Conservation (phyloP, 2,888 invertebrate genomes). For the Brachycybe producta region DNA sequence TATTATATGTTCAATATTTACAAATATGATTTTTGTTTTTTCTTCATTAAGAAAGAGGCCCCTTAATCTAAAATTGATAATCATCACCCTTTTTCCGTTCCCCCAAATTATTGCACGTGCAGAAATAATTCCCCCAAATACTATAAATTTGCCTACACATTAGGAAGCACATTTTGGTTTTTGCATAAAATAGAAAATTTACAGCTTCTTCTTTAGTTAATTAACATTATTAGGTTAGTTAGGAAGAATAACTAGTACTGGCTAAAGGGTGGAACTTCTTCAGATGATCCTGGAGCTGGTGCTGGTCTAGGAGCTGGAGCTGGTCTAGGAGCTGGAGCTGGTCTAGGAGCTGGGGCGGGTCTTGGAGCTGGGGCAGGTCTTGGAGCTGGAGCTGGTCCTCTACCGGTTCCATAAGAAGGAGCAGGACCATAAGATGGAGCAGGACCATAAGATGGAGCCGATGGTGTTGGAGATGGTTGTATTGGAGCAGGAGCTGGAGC, state of each 20-base stretch:
- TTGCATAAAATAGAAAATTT: no score
- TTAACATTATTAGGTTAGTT: no score
- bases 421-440: constrained; percentile 14
- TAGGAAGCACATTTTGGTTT: no score
- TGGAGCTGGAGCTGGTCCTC: constrained; percentile 4
- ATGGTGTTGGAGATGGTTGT: constrained; percentile 1
- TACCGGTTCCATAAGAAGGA: background rate
- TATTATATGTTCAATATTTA: no score
- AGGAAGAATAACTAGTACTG: constrained; percentile 12
- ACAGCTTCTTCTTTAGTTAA: no score
- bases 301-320: constrained; percentile 8
- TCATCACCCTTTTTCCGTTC: no score
- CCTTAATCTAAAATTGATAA: no score
- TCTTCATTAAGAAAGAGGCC: no score
- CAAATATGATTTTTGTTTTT: no score
- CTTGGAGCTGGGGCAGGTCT: constrained; percentile 11
- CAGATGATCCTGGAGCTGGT: constrained; percentile 11
- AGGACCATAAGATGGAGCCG: constrained; percentile 10
- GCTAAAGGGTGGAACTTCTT: constrained; percentile 15
- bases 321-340: constrained; percentile 8
- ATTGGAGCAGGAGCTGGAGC: background rate
- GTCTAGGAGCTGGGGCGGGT: background rate
- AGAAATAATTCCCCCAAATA: no score
- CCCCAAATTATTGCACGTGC: no score
- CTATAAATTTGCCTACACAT: no score